phyloP scores from a whole-genome alignment of 2,113 vertebrate species.

The Axis porcinus region DNA sequence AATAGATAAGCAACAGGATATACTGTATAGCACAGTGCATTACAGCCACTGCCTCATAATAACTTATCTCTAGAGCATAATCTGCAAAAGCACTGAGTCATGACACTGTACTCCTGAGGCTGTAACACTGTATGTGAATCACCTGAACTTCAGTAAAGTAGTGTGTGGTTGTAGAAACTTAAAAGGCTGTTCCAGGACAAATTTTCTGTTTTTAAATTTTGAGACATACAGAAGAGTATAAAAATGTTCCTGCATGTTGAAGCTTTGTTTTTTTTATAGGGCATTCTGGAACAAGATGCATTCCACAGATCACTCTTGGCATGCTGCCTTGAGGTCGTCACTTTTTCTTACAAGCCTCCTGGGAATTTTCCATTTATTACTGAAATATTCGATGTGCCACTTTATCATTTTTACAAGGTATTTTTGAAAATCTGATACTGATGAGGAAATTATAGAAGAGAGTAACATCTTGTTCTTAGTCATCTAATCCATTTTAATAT shows the following conservation, averaged over 20 bases:
- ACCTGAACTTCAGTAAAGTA: neutral
- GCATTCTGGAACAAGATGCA: constrained; percentile 91
- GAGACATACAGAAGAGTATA: neutral
- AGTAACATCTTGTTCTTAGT: neutral
- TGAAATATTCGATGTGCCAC: constrained; percentile 88
- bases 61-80: neutral
- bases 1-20: neutral
- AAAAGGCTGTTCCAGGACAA: neutral
- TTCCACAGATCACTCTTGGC: constrained; percentile 92
- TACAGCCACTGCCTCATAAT: neutral
- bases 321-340: constrained; percentile 92
- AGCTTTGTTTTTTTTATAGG: constrained; percentile 79
- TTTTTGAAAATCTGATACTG: constrained; percentile 28
- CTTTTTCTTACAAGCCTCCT: constrained; percentile 91
- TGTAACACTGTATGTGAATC: neutral
- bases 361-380: constrained; percentile 90
- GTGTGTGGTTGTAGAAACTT: neutral
- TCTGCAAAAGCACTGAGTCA: neutral
- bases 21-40: neutral
- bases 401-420: constrained; percentile 97
- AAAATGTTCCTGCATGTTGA: constrained; percentile 18
- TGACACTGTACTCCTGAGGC: neutral
- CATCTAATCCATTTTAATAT: neutral
- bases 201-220: neutral
- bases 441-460: neutral